Percentiles rank a stretch among this genome's conserved stretches.
Conservation (phyloP, 64 coral and sea anemone species). For the Orbicella faveolata region DNA sequence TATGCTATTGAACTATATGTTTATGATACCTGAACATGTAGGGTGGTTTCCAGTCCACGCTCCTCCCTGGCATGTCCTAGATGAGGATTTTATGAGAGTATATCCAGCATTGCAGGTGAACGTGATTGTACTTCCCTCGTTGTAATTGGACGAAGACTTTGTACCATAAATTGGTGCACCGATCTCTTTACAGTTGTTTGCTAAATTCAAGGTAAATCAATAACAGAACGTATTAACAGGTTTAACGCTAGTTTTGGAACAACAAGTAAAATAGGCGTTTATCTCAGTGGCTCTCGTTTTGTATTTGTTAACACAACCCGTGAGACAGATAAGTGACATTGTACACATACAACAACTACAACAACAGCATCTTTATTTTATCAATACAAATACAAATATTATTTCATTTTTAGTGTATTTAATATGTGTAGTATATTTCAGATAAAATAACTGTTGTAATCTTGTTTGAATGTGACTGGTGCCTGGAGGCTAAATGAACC, state of each 20-base stretch:
- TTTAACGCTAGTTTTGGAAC: neutral
- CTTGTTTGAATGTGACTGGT: too few relatives aligned
- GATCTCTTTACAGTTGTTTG: constrained; percentile 43
- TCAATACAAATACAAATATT: too few relatives aligned
- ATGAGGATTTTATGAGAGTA: constrained; percentile 43
- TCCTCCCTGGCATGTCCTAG: constrained; percentile 70
- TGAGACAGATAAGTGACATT: too few relatives aligned
- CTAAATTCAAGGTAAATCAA: constrained; percentile 26
- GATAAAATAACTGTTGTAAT: too few relatives aligned
- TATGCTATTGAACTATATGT: neutral
- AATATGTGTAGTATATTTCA: too few relatives aligned
- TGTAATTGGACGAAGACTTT: constrained; percentile 53
- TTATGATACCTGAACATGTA: constrained; percentile 57
- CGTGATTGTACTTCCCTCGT: constrained; percentile 50
- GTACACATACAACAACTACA: too few relatives aligned
- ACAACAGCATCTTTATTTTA: too few relatives aligned
- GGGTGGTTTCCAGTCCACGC: constrained; percentile 71
- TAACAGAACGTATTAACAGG: neutral
- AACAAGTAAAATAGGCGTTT: neutral
- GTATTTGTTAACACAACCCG: too few relatives aligned
- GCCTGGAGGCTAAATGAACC: too few relatives aligned
- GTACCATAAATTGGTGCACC: constrained; percentile 74
- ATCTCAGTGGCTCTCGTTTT: neutral
- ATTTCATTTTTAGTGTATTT: too few relatives aligned
- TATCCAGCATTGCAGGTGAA: constrained; percentile 75